Base-by-base conservation (phyloP, 2,113 vertebrate genomes). In the Clarias magur region DNA sequence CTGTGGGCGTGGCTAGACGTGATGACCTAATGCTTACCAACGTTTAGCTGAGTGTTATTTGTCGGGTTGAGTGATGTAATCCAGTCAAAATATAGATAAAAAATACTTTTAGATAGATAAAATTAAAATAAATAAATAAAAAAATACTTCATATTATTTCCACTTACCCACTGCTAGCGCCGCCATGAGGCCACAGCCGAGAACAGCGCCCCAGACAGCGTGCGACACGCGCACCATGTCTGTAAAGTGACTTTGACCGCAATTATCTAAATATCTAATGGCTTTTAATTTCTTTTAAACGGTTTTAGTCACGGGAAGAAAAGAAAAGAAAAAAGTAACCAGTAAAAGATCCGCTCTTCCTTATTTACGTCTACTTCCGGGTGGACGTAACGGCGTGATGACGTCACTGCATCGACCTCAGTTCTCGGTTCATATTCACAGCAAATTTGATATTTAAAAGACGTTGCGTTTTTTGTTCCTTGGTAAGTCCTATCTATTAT, bases 1-100 rank as follows among this genome's bases (percentile, higher is more conserved):
- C 11, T n/a, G 57, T 82, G 59, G 80, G 80, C 80, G 80, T 62
- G 80, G 80, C 57, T 80, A 59, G 30, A 81, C 57, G 57, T 62
- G 30, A 1, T 38, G 27, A 12, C 16, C 48, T 53, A 27, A 13
- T 27, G 53, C 53, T 79, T 54, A 80, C 59, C 11, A 42, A 62
- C 0, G 19, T 60, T 59, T 34, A 4, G 30, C 19, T 81, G 57
- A 30, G 19, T 25, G 19, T 81, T 59, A 38, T 75, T 23, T 23
- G 17, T 48, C 4, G 23, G 8, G 12, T 73, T 48, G 23, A 48
- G 48, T 48, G 42, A 42, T 11, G 38, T 21, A 21, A 42, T 21
- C 19, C 48, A 13, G 48, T 42, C 30, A 19, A 7, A 19, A 38
- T 13, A 70, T 11, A 0, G 15, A 54, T 16, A 7, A 15, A 15